A percentile compares a stretch with the other conserved stretches of the same genome.
Conservation (phyloP, 2,888 invertebrate species). For the Brachyopa scutellaris region DNA sequence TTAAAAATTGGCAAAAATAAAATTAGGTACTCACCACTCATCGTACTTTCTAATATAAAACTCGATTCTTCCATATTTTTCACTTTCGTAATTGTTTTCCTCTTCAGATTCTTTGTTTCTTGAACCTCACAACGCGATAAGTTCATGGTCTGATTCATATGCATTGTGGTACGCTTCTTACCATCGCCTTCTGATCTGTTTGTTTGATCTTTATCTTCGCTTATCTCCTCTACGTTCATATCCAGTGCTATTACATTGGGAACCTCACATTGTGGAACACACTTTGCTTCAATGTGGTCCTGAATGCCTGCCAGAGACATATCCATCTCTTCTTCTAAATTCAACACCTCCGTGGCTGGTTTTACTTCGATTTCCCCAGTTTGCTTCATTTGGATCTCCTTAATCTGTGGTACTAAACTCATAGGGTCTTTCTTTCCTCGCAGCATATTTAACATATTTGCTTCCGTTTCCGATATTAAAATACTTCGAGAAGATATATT, state of each 20-base stretch:
- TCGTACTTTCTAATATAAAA: no score
- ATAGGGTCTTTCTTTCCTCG: background rate
- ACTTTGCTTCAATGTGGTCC: no score
- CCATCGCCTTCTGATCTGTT: background rate
- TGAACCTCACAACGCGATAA: background rate
- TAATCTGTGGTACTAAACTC: background rate
- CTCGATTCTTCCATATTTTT: background rate
- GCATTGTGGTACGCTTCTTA: background rate
- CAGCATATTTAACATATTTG: conserved; percentile 28
- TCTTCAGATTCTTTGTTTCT: conserved; percentile 13
- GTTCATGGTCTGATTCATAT: background rate
- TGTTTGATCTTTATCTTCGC: no score
- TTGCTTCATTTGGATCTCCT: background rate
- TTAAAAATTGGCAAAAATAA: no score
- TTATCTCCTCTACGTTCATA: no score
- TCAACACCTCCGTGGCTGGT: no score
- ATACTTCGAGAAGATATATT: conserved; percentile 41
- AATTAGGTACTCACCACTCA: no score
- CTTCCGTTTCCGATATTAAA: conserved; percentile 48
- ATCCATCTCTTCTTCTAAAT: background rate
- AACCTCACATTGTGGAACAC: no score
- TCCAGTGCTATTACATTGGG: no score
- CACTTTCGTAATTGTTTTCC: conserved; percentile 14
- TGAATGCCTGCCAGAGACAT: no score
- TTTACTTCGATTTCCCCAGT: background rate